Percentiles rank a stretch among this genome's conserved stretches.
These are phyloP conservation scores for Chionomys nivalis DNA, from an alignment of 2,113 vertebrate species.

Conservation along the genomic window DNA sequence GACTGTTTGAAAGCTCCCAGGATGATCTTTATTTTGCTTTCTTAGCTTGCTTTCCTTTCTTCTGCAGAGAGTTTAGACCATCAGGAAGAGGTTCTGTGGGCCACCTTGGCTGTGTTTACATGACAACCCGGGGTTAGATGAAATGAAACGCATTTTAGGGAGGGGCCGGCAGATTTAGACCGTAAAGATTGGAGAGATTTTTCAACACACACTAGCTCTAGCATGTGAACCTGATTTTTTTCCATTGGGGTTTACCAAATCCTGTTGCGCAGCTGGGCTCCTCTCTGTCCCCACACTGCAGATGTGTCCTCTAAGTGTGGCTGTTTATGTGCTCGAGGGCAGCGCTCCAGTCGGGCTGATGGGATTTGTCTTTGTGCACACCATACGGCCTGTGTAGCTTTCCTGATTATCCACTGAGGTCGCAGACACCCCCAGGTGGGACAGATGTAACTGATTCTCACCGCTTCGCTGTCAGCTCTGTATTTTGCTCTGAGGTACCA, in stretches of 20 bases:
- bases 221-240: neutral
- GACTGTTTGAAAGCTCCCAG: neutral
- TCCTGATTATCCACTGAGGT: neutral
- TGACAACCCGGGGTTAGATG: neutral
- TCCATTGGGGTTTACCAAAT: neutral
- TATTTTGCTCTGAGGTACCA: neutral
- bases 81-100: neutral
- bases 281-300: neutral
- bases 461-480: neutral
- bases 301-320: neutral
- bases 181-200: constrained; percentile 12
- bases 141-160: constrained; percentile 6
- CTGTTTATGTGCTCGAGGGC: neutral
- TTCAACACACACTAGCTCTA: constrained; percentile 18
- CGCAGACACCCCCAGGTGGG: neutral
- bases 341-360: neutral
- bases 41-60: neutral
- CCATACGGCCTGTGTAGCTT: neutral
- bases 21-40: neutral
- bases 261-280: neutral
- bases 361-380: neutral
- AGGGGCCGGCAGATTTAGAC: neutral
- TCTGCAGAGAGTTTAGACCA: neutral
- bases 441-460: neutral
- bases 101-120: neutral